These are phyloP conservation scores for Peromyscus aztecus DNA, from an alignment of 2,797 vertebrate genomes.

Conservation along the genomic window DNA sequence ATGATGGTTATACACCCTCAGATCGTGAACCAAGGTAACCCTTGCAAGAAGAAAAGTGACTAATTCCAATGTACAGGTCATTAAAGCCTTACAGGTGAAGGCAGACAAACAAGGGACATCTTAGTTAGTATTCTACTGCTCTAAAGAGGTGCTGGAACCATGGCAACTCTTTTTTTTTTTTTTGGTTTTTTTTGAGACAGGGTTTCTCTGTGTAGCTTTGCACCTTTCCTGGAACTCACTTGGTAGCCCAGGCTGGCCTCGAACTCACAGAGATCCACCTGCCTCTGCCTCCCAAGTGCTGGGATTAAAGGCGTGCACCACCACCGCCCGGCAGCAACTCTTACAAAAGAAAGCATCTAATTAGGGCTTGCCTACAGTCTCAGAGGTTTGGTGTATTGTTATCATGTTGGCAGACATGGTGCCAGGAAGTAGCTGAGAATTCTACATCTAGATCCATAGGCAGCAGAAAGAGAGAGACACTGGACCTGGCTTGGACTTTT, in stretches of 20 bases:
- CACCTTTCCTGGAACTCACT: no score
- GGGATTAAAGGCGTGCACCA: no score
- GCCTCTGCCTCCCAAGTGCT: no score
- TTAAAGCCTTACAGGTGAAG: neutral
- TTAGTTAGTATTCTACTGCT: neutral
- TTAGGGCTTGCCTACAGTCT: neutral
- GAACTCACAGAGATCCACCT: no score
- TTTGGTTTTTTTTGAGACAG: no score
- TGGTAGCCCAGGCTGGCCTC: no score
- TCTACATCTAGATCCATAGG: neutral
- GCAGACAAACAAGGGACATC: neutral
- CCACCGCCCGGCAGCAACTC: no score
- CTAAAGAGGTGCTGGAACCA: neutral
- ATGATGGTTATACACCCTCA: neutral
- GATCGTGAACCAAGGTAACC: neutral
- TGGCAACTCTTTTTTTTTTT: neutral
- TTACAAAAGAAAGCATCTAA: neutral
- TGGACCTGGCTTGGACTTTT: neutral
- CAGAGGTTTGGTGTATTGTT: neutral
- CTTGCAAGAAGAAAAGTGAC: neutral
- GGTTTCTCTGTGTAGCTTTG: no score
- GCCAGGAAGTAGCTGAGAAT: neutral
- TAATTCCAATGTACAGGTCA: neutral
- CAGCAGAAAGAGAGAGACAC: neutral
- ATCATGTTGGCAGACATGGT: neutral